These are phyloP conservation scores for Malthinus seriepunctatus DNA, from an alignment of 2,888 invertebrate species.

Conservation along the genomic window DNA sequence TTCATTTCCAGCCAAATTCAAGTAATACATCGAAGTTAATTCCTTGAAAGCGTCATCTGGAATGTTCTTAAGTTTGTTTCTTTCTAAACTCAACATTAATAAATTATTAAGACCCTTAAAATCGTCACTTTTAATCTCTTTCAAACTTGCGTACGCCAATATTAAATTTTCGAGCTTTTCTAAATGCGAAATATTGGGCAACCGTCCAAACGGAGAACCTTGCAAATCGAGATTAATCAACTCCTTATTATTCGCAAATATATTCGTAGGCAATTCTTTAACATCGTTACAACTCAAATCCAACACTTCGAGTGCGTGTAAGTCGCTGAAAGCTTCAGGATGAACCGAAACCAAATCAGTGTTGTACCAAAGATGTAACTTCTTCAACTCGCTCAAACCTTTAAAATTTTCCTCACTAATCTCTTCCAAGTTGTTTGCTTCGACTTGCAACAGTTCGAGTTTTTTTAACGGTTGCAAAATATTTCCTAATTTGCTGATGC, in stretches of 20 bases:
- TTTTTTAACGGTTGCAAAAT: neutral
- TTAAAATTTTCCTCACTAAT: neutral
- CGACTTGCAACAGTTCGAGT: neutral
- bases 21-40: neutral
- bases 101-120: neutral
- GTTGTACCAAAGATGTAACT: neutral
- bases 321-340: neutral
- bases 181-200: neutral
- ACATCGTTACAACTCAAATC: neutral
- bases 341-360: neutral
- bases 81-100: neutral
- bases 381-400: neutral
- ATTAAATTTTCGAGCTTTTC: neutral
- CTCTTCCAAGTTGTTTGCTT: neutral
- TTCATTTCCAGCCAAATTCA: neutral
- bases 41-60: neutral
- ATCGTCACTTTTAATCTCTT: neutral
- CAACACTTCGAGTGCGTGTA: neutral
- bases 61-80: neutral
- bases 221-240: neutral
- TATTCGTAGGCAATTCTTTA: neutral
- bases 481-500: neutral
- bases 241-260: neutral
- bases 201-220: neutral
- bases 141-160: neutral